These are phyloP conservation scores for Cygnus buccinator DNA, from an alignment of 2,113 vertebrate species.

Conservation along the genomic window DNA sequence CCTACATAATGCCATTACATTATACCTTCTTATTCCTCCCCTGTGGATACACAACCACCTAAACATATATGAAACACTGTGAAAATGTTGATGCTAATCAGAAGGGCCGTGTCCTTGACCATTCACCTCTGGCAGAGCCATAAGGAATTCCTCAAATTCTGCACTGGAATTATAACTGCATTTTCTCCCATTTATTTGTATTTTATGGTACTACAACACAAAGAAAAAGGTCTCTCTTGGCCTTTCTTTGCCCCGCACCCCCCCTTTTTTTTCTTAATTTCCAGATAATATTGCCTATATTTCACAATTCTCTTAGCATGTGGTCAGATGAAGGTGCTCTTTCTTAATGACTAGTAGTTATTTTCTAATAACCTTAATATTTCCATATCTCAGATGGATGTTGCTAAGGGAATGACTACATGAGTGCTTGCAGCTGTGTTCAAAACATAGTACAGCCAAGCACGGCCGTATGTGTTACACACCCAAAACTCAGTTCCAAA, in stretches of 20 bases:
- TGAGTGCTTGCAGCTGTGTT: constrained; percentile 12
- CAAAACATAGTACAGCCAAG: neutral
- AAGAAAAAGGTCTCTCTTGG: neutral
- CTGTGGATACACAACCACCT: neutral
- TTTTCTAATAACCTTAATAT: neutral
- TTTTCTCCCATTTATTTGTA: neutral
- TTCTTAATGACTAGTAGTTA: neutral
- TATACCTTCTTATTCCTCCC: neutral
- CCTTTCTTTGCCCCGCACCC: neutral
- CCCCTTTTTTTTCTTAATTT: neutral
- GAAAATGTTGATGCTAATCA: neutral
- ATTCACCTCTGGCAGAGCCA: neutral
- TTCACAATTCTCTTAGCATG: neutral
- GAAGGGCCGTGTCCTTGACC: neutral
- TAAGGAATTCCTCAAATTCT: neutral
- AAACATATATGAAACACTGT: neutral
- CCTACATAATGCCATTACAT: neutral
- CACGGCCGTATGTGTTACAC: neutral
- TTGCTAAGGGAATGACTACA: neutral
- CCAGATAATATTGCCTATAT: neutral
- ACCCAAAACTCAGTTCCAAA: constrained; percentile 19
- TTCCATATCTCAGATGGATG: neutral
- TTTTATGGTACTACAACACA: neutral
- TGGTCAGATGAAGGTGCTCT: neutral
- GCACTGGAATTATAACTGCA: neutral